Conservation (phyloP, 1,140 invertebrate genomes). For the Antheraea pernyi region DNA sequence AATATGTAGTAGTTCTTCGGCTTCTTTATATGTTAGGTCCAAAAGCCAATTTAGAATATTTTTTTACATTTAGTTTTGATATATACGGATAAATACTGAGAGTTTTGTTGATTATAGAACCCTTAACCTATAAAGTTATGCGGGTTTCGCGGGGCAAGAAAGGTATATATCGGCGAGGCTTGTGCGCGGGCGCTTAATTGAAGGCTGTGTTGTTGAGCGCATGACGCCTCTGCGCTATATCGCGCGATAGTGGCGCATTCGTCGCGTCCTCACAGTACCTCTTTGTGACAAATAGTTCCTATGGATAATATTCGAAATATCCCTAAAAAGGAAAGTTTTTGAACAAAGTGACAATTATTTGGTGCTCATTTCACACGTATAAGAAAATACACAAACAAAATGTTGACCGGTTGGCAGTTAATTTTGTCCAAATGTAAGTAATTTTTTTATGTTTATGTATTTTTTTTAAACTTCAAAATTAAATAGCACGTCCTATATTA, state of each 20-base stretch:
- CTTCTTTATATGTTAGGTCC: too few relatives aligned
- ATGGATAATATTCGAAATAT: constrained; percentile 17
- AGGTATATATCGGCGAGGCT: constrained; percentile 50
- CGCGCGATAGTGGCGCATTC: not conserved
- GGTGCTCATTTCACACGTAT: constrained; percentile 10
- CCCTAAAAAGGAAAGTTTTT: constrained; percentile 21
- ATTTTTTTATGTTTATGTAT: constrained; percentile 3
- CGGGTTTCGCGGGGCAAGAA: constrained; percentile 15
- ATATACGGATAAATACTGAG: too few relatives aligned
- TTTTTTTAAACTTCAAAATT: not conserved
- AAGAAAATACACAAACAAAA: constrained; percentile 29
- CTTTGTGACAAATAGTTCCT: constrained; percentile 29
- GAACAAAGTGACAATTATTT: constrained; percentile 24
- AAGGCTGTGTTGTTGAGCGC: constrained; percentile 17
- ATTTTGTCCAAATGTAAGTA: constrained; percentile 64
- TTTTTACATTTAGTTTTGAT: too few relatives aligned
- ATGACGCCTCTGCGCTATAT: not conserved
- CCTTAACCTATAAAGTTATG: constrained; percentile 3
- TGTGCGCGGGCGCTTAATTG: constrained; percentile 49
- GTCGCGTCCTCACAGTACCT: constrained; percentile 6
- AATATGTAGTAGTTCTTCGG: too few relatives aligned
- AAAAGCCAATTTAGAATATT: too few relatives aligned
- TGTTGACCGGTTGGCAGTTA: constrained; percentile 66
- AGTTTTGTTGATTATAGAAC: too few relatives aligned
- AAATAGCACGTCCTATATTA: too few relatives aligned